Evolutionary conservation across 2,888 invertebrate genomes (phyloP).

Genomic region (Lepidocyrtinus sp.): DNA sequence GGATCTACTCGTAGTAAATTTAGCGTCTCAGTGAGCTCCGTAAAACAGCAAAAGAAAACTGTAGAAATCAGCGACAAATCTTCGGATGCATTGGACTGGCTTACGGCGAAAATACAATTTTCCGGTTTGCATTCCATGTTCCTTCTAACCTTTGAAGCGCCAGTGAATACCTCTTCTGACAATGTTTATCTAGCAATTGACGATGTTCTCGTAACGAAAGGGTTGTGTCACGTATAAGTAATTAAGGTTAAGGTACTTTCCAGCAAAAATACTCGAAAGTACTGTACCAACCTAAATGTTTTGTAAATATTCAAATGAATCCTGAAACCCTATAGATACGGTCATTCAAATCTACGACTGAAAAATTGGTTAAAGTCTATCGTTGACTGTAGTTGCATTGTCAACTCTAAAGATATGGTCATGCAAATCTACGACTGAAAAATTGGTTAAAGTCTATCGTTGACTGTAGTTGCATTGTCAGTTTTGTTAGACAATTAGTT

Average conservation of each 20-base stretch:
- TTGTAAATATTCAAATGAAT: constrained; percentile 1
- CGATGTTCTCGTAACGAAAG: constrained; percentile 69
- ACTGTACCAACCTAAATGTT: background rate
- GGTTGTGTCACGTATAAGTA: constrained; percentile 67
- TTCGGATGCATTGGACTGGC: constrained; percentile 66
- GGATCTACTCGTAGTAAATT: constrained; percentile 58
- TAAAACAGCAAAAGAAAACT: constrained; percentile 63
- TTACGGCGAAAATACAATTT: constrained; percentile 68
- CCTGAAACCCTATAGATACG: too few species aligned
- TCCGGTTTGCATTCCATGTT: constrained; percentile 67
- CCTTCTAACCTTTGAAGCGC: constrained; percentile 69
- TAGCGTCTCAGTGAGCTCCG: constrained; percentile 65
- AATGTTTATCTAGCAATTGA: constrained; percentile 69
- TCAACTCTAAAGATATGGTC: too few species aligned
- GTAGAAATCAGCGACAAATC: constrained; percentile 67
- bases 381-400: too few species aligned
- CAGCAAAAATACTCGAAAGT: constrained; percentile 1
- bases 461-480: too few species aligned
- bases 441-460: too few species aligned
- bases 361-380: too few species aligned
- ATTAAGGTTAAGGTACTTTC: too few species aligned
- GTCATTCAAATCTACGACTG: too few species aligned
- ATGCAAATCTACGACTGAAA: too few species aligned
- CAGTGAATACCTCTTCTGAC: constrained; percentile 63
- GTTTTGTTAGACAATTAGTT: too few species aligned